These are phyloP conservation scores for Hippocampus comes DNA, from an alignment of 2,113 vertebrate genomes.

Conservation along the genomic window DNA sequence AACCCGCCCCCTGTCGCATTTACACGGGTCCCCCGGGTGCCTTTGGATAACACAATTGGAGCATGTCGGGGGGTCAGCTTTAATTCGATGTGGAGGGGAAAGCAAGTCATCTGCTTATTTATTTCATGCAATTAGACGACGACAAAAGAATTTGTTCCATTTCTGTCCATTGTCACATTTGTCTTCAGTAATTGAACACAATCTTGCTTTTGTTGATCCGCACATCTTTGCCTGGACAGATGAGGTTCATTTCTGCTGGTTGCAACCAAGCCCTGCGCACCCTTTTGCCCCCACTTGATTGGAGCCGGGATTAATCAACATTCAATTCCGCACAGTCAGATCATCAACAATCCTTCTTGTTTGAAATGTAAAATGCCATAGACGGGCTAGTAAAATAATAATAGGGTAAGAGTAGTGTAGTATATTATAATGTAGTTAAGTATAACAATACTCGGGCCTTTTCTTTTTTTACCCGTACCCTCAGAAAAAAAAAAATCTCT, in stretches of 20 bases:
- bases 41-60: conserved; percentile 43
- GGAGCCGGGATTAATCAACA: no score
- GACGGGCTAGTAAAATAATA: no score
- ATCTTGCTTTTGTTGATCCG: conserved; percentile 52
- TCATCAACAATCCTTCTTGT: no score
- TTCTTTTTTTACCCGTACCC: no score
- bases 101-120: conserved; percentile 49
- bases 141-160: conserved; percentile 55
- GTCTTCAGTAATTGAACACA: conserved; percentile 61
- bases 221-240: conserved; percentile 51
- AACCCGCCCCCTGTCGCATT: neutral
- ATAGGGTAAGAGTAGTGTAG: no score
- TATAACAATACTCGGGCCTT: no score
- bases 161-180: conserved; percentile 60
- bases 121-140: conserved; percentile 44
- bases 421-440: no score
- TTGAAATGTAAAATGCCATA: no score
- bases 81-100: conserved; percentile 45
- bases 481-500: no score
- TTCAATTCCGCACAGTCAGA: no score
- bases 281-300: no score
- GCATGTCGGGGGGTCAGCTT: conserved; percentile 52
- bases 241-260: conserved; percentile 29
- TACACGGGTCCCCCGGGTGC: conserved; percentile 39
- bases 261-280: no score